Conservation (phyloP, 2,888 invertebrate genomes). For the Drosophila buzzatii region DNA sequence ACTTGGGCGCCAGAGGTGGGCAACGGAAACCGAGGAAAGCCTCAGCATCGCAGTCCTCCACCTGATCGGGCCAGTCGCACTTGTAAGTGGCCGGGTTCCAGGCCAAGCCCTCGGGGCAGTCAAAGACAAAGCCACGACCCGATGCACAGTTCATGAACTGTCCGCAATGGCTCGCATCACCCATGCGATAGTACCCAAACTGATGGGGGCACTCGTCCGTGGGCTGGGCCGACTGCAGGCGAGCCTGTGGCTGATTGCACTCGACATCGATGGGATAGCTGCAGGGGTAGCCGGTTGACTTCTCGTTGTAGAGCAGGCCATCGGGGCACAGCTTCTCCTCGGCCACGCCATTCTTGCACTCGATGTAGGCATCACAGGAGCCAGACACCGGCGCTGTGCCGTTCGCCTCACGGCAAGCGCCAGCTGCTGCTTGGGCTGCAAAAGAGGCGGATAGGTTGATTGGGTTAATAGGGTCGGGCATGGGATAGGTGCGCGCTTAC, state of each 20-base stretch:
- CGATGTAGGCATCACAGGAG: slow-evolving; percentile 91
- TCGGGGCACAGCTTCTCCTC: slow-evolving; percentile 93
- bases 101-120: slow-evolving; percentile 94
- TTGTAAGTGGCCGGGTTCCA: slow-evolving; percentile 90
- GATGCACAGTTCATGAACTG: slow-evolving; percentile 93
- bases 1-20: slow-evolving; percentile 86
- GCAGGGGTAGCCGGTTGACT: slow-evolving; percentile 91
- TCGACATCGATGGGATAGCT: slow-evolving; percentile 93
- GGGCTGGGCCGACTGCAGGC: slow-evolving; percentile 87
- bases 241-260: slow-evolving; percentile 89
- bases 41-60: slow-evolving; percentile 92
- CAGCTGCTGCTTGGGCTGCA: slow-evolving; percentile 76
- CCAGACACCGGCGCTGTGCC: slow-evolving; percentile 89
- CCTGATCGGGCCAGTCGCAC: slow-evolving; percentile 96
- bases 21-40: slow-evolving; percentile 92
- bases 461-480: slow-evolving; percentile 57
- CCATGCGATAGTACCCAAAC: slow-evolving; percentile 92
- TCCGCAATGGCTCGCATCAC: slow-evolving; percentile 89
- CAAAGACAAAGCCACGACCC: slow-evolving; percentile 90
- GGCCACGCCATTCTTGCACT: slow-evolving; percentile 90
- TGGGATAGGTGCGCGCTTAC: slow-evolving; percentile 66
- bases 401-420: slow-evolving; percentile 88
- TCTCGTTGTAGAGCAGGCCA: slow-evolving; percentile 92
- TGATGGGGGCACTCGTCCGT: slow-evolving; percentile 93
- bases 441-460: slow-evolving; percentile 49